These are phyloP conservation scores for Nasonia giraulti DNA, from an alignment of 1,140 invertebrate species.

Conservation along the genomic window DNA sequence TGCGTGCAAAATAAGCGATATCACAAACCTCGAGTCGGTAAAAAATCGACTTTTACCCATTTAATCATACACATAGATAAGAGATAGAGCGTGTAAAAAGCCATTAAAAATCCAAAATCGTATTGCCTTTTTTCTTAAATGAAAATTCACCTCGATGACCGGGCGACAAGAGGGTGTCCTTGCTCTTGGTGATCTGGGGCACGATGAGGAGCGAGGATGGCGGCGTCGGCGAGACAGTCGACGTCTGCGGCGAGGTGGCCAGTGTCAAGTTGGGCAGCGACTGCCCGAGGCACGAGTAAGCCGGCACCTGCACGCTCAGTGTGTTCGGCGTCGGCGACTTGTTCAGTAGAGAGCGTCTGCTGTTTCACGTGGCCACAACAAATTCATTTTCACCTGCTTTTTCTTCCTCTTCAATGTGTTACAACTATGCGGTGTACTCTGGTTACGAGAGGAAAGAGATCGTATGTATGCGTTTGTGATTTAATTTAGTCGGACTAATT, in stretches of 20 bases:
- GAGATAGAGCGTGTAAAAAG: background rate
- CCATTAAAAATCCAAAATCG: conserved; percentile 10
- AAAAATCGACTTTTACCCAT: conserved; percentile 22
- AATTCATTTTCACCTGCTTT: conserved; percentile 12
- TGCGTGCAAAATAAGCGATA: background rate
- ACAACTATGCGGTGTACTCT: background rate
- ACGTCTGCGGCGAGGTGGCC: conserved; percentile 73
- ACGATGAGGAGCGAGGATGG: conserved; percentile 73
- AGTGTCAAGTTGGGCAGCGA: conserved; percentile 83
- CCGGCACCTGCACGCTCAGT: conserved; percentile 82
- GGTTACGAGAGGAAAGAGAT: background rate
- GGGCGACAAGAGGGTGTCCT: conserved; percentile 71
- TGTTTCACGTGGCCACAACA: background rate
- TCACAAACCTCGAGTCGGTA: background rate
- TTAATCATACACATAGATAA: background rate
- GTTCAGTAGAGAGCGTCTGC: conserved; percentile 68
- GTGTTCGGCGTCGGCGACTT: conserved; percentile 81
- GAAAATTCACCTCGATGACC: conserved; percentile 72
- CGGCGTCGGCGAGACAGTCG: conserved; percentile 71
- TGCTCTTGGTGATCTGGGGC: conserved; percentile 73
- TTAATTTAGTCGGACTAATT: too few species aligned
- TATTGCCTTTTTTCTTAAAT: conserved; percentile 54
- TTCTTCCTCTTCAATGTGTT: background rate
- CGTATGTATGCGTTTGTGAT: background rate
- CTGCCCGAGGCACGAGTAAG: conserved; percentile 79